Evolutionary conservation across 2,888 invertebrate genomes (phyloP), one percentile per base, ranked within the genome.

Genomic region (Philhelius pedissequus): DNA sequence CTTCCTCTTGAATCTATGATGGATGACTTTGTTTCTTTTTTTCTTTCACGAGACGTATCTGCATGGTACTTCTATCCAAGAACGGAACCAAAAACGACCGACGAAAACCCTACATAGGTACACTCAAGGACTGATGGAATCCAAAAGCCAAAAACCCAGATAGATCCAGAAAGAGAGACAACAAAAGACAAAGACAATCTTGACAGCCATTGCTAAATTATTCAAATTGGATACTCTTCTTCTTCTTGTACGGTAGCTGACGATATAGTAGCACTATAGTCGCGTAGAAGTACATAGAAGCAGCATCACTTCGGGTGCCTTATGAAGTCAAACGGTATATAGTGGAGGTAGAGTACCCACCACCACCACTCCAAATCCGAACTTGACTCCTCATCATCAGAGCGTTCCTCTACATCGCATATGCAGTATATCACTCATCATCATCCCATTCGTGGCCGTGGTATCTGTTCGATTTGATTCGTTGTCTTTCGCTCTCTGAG

Each of bases 141-240:
- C 54, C 38, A 56, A 83, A 60, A 64, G 20, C 48, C 64, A 64
- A 74, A 74, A 76, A 60, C n/a, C 38, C 38, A 62, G 40, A 76
- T 40, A 60, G 70, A 80, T 75, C 58, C 45, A 48, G 58, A 54
- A 64, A 66, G 69, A 69, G 74, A 79, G 73, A 78, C 71, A 78
- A 79, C 62, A 66, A 18, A 64, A 79, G 79, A 84, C 79, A 69
- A 84, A 84, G 75, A 84, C 80, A 84, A 84, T 84, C 84, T 84
- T 84, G 84, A 84, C 84, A 84, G 84, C 75, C 80, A 84, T 84
- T 84, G 84, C 70, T 84, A 84, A 84, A 84, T 84, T 84, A 84
- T 84, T 84, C 84, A 84, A 84, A 84, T 84, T 84, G 84, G 84
- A 84, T 84, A 84, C 84, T 48, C 64, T 80, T 75, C 75, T 80